phyloP scores from a whole-genome alignment of 2,888 invertebrate species.

The Asteroscopus sphinx region DNA sequence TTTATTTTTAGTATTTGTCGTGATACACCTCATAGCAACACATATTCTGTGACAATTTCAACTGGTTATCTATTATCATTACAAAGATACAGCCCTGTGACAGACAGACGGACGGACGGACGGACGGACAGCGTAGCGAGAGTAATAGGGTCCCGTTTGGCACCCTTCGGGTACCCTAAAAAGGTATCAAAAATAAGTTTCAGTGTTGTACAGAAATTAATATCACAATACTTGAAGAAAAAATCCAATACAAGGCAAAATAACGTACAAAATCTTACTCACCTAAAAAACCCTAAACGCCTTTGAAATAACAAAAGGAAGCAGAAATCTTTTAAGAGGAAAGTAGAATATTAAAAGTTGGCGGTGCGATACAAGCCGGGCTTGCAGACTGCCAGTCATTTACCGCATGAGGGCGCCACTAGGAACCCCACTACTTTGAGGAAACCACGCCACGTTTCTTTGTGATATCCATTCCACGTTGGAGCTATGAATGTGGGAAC shows the following conservation, averaged over 20 bases:
- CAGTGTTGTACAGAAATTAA: too few relatives aligned
- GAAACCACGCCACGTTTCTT: conserved; percentile 47
- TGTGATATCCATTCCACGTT: conserved; percentile 47
- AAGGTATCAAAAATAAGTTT: too few relatives aligned
- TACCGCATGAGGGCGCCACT: conserved; percentile 50
- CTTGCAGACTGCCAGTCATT: conserved; percentile 50
- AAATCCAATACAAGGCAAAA: conserved; percentile 10
- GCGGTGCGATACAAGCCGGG: conserved; percentile 35
- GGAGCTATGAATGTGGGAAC: conserved; percentile 38
- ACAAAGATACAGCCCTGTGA: too few relatives aligned
- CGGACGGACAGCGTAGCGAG: too few relatives aligned
- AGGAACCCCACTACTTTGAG: conserved; percentile 38
- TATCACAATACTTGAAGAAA: too few relatives aligned
- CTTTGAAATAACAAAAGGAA: conserved; percentile 55
- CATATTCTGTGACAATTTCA: too few relatives aligned
- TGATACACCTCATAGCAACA: too few relatives aligned
- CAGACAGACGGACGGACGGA: too few relatives aligned
- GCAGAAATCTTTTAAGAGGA: conserved; percentile 52
- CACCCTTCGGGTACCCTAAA: too few relatives aligned
- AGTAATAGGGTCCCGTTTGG: too few relatives aligned
- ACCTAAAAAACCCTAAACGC: conserved; percentile 24
- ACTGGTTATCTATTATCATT: too few relatives aligned
- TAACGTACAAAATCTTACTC: conserved; percentile 7
- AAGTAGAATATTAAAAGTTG: conserved; percentile 64
- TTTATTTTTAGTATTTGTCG: too few relatives aligned